A percentile compares a stretch with the other conserved stretches of the same genome.
These are phyloP conservation scores for Pseudeuparius sepicola DNA, from an alignment of 2,888 invertebrate genomes.

Conservation along the genomic window DNA sequence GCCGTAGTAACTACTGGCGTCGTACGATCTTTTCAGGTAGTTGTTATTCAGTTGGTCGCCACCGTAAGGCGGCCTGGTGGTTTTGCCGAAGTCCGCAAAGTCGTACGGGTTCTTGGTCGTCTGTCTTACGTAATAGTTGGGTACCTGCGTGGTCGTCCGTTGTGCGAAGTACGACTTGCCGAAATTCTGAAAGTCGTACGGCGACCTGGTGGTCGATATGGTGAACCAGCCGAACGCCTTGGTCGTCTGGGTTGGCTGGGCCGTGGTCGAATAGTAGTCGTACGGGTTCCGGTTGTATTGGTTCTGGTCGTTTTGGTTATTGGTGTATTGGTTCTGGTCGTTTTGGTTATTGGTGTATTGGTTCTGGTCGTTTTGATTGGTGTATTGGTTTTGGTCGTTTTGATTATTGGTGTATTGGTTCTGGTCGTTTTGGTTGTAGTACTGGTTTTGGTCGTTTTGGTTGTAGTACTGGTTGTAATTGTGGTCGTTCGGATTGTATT, in stretches of 20 bases:
- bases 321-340: neutral
- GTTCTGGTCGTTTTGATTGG: too few relatives aligned
- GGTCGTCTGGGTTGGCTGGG: conserved; percentile 6
- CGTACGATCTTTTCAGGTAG: conserved; percentile 41
- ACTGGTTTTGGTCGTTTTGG: conserved; percentile 19
- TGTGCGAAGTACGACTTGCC: conserved; percentile 21
- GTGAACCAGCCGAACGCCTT: conserved; percentile 20
- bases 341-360: too few relatives aligned
- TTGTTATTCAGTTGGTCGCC: conserved; percentile 35
- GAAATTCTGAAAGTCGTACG: conserved; percentile 33
- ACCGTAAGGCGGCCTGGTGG: conserved; percentile 47
- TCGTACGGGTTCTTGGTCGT: conserved; percentile 50
- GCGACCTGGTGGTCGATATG: conserved; percentile 33
- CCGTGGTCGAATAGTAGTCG: conserved; percentile 4
- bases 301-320: conserved; percentile 1
- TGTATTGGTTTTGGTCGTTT: too few relatives aligned
- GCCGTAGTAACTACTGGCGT: conserved; percentile 38
- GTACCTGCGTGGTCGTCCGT: conserved; percentile 24
- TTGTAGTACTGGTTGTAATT: conserved; percentile 14
- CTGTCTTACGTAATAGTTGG: conserved; percentile 31
- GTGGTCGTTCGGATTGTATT: conserved; percentile 1
- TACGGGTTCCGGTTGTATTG: conserved; percentile 1
- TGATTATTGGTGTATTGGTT: too few relatives aligned
- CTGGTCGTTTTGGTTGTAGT: conserved; percentile 13
- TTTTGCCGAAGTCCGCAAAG: conserved; percentile 41